Evolutionary conservation across 2,113 vertebrate genomes (phyloP), one percentile per base, ranked within the genome.

Genomic region (Dasypus novemcinctus): DNA sequence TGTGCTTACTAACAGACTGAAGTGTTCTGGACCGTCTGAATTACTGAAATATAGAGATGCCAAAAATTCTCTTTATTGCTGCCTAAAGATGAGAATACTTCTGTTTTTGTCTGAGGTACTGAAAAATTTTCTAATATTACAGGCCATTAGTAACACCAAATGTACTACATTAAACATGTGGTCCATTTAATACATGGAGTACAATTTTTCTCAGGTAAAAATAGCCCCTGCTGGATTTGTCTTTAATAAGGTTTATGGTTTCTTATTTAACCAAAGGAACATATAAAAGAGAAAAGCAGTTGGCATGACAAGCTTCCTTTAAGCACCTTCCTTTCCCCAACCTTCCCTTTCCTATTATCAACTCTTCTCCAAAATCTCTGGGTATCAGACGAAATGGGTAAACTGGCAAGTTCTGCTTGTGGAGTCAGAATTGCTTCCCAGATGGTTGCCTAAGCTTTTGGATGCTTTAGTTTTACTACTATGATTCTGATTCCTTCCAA

Each of bases 51-150:
- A 84, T 4, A 1, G 25, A 94, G 59, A 92, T 74, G 54, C 75
- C 94, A 29, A 84, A 89, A 93, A 94, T 95, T 95, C 64, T 78
- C 59, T 84, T 95, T 76, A 90, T 6, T 81, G 83, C 18, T 87
- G 57, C 63, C 90, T 87, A 69, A 36, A 81, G 31, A 85, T 78
- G 54, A 85, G 72, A 23, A 23, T 21, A 90, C 29, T 95, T 93
- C 17, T 90, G 27, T 72, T 95, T 97, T 90, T 92, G 66, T 90
- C 29, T 81, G 68, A 95, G 49, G 31, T 12, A 79, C 0, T 95
- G 76, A 87, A 74, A 97, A 87, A 38, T 38, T 4, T 52, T 82
- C 90, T 17, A 68, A 54, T 63, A 79, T 46, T 92, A 41, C 61
- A 92, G n/a, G 54, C 11, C 49, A 71, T 91, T 72, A 81, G 38